Conservation (phyloP, 2,113 vertebrate genomes). For the Protomyctophum bolini region DNA sequence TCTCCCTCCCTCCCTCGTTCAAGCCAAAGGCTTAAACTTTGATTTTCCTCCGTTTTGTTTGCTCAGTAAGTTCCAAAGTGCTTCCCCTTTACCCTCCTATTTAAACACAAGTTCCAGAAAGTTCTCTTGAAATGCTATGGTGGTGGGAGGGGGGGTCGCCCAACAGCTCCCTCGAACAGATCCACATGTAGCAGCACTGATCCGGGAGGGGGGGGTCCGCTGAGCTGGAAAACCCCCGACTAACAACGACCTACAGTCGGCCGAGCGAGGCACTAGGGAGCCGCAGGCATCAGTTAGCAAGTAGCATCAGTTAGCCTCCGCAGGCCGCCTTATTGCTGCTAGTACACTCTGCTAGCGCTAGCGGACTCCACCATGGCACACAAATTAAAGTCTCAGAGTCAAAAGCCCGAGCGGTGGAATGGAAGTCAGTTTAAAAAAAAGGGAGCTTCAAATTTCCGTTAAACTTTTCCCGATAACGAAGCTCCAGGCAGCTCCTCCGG, state of each 20-base stretch:
- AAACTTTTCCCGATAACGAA: too few relatives aligned
- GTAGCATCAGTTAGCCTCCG: conserved; percentile 43
- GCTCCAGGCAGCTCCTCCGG: too few relatives aligned
- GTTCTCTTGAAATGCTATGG: conserved; percentile 1
- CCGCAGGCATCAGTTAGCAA: not conserved
- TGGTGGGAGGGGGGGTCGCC: not conserved
- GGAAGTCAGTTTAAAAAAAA: too few relatives aligned
- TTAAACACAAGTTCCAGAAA: conserved; percentile 47
- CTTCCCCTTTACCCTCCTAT: too few relatives aligned
- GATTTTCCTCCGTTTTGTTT: not conserved
- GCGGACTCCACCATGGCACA: conserved; percentile 62
- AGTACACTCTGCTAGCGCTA: conserved; percentile 20
- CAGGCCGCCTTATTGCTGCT: conserved; percentile 37
- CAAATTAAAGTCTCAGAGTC: not conserved
- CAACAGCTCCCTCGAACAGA: not conserved
- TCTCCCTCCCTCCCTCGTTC: conserved; percentile 2
- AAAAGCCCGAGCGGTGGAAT: conserved; percentile 18
- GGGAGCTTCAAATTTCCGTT: too few relatives aligned
- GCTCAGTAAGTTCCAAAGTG: not conserved
- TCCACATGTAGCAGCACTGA: conserved; percentile 19
- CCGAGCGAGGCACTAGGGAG: too few relatives aligned
- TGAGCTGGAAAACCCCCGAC: conserved; percentile 48
- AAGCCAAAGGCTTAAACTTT: conserved; percentile 42
- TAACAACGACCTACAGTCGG: too few relatives aligned
- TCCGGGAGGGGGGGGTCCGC: not conserved